Percentiles rank a stretch among this genome's conserved stretches.
Conservation (phyloP, 2,797 vertebrate species). For the Sarcoramphus papa region DNA sequence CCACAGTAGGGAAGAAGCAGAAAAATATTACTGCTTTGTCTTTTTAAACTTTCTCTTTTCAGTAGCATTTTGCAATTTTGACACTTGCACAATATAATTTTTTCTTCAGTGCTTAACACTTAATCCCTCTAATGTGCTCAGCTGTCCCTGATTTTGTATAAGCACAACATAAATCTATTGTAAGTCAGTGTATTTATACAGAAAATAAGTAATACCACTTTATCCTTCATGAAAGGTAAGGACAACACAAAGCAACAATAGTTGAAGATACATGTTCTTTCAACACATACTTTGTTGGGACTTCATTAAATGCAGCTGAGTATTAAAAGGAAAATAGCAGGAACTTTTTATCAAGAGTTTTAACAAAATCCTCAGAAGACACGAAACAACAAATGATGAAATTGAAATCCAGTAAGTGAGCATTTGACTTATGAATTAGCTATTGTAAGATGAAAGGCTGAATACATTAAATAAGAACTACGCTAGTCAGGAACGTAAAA, state of each 20-base stretch:
- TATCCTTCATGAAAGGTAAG: background rate
- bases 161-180: conserved; percentile 5
- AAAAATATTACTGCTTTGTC: background rate
- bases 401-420: background rate
- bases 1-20: background rate
- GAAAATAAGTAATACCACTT: background rate
- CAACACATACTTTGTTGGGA: background rate
- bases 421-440: background rate
- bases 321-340: conserved; percentile 3
- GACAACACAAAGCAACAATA: background rate
- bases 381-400: background rate
- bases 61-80: background rate
- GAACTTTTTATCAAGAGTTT: background rate
- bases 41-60: background rate
- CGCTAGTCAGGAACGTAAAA: background rate
- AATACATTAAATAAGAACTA: background rate
- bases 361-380: conserved; percentile 8
- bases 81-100: background rate
- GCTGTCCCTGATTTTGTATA: background rate
- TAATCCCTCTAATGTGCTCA: background rate
- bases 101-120: background rate
- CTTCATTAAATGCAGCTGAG: background rate
- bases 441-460: background rate
- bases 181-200: background rate
- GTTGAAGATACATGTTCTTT: background rate